phyloP scores from a whole-genome alignment of 2,888 invertebrate genomes.

The Gastrophysa polygoni region DNA sequence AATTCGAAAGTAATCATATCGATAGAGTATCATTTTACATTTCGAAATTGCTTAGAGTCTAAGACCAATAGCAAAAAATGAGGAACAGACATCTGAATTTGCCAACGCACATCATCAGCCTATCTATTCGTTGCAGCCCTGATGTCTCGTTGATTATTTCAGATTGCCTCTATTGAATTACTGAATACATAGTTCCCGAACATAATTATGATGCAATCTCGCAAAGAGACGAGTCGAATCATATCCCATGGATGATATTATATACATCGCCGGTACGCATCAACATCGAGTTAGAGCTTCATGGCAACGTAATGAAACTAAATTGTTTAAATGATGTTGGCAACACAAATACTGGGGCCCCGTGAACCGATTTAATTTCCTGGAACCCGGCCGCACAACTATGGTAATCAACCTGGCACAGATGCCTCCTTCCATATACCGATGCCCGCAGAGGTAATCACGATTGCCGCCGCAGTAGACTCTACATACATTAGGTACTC shows the following conservation, averaged over 20 bases:
- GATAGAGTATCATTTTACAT: too few species aligned
- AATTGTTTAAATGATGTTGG: constrained; percentile 58
- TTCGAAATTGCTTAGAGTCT: too few species aligned
- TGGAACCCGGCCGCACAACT: constrained; percentile 55
- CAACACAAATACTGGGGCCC: constrained; percentile 56
- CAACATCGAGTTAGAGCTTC: constrained; percentile 35
- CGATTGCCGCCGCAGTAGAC: constrained; percentile 56
- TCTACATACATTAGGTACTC: constrained; percentile 54
- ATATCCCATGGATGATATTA: constrained; percentile 18
- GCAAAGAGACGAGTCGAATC: constrained; percentile 29
- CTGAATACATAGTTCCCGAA: constrained; percentile 31
- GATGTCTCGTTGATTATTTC: constrained; percentile 25
- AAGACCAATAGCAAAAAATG: too few species aligned
- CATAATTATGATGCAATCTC: constrained; percentile 31
- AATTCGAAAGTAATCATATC: too few species aligned
- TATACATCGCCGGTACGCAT: constrained; percentile 17
- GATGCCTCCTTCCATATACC: constrained; percentile 50
- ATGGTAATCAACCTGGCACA: constrained; percentile 59
- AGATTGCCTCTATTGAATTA: constrained; percentile 36
- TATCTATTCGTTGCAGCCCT: too few species aligned
- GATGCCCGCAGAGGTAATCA: constrained; percentile 52
- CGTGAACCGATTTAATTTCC: constrained; percentile 58
- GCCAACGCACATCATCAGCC: too few species aligned
- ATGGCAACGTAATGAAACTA: constrained; percentile 53
- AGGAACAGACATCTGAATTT: too few species aligned